These are phyloP conservation scores for Oreohelix idahoensis DNA, from an alignment of 1,140 invertebrate species.

Conservation along the genomic window DNA sequence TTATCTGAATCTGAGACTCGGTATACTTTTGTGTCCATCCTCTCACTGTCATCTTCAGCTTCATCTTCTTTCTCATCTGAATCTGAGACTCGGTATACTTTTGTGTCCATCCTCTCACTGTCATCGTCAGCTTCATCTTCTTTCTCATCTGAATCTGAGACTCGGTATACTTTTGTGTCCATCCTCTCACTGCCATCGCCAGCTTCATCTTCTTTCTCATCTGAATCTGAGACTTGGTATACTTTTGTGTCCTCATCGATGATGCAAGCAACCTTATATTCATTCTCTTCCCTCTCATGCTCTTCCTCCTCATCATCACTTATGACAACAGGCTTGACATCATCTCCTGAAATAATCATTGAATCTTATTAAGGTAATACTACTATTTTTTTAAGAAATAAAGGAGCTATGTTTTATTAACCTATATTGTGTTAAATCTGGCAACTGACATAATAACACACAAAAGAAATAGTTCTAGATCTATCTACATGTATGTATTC, in stretches of 20 bases:
- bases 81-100: too few species aligned
- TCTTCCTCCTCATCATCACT: constrained; percentile 39
- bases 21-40: too few species aligned
- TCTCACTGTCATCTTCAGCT: not conserved
- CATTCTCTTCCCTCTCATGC: constrained; percentile 18
- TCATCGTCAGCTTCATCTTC: not conserved
- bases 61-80: not conserved
- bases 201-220: not conserved
- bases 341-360: not conserved
- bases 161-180: too few species aligned
- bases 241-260: constrained; percentile 4
- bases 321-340: constrained; percentile 24
- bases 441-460: too few species aligned
- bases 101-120: too few species aligned
- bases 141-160: too few species aligned
- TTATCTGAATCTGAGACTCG: too few species aligned
- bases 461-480: too few species aligned
- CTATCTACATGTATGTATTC: too few species aligned
- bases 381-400: not conserved
- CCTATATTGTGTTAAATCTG: too few species aligned
- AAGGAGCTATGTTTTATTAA: too few species aligned
- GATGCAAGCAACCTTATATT: constrained; percentile 13
- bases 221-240: not conserved
- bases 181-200: not conserved
- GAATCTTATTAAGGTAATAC: not conserved